Conservation (phyloP, 2,797 vertebrate species). For the Melanotaenia nigrans region DNA sequence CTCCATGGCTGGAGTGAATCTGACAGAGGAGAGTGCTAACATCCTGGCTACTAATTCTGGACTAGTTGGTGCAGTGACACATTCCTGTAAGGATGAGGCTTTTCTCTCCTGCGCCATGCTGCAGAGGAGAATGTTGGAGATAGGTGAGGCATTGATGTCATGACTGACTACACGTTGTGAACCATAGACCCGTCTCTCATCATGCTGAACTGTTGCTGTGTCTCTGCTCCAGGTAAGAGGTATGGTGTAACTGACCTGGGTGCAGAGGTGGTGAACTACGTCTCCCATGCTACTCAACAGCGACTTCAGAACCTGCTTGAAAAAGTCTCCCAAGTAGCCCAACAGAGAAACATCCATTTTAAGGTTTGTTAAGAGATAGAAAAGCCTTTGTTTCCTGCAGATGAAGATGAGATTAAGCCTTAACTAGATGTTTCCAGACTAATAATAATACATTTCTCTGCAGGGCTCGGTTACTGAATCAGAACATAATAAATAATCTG, state of each 20-base stretch:
- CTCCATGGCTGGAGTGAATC: slow-evolving; percentile 97
- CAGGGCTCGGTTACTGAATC: too few species aligned
- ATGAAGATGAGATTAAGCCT: background rate
- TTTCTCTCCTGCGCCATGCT: slow-evolving; percentile 89
- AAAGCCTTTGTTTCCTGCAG: background rate
- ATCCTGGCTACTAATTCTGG: slow-evolving; percentile 96
- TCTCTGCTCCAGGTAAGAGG: slow-evolving; percentile 85
- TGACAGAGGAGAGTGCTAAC: slow-evolving; percentile 94
- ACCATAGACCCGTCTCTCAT: background rate
- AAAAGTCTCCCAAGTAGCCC: slow-evolving; percentile 92
- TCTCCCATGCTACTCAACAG: slow-evolving; percentile 95
- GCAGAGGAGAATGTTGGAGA: slow-evolving; percentile 93
- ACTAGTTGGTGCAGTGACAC: slow-evolving; percentile 91
- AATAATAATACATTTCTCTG: background rate
- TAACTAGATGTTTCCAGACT: background rate
- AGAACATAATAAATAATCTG: too few species aligned
- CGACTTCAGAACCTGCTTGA: slow-evolving; percentile 92
- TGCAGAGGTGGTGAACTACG: slow-evolving; percentile 90
- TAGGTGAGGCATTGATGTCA: slow-evolving; percentile 79
- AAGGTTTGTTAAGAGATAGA: slow-evolving; percentile 84
- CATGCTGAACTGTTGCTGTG: background rate
- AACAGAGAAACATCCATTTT: slow-evolving; percentile 92
- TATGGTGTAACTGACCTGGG: slow-evolving; percentile 92
- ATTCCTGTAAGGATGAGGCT: slow-evolving; percentile 95
- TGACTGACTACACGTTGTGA: background rate